Evolutionary conservation across 2,797 vertebrate genomes (phyloP).

Genomic region (Rhinogobio ventralis): DNA sequence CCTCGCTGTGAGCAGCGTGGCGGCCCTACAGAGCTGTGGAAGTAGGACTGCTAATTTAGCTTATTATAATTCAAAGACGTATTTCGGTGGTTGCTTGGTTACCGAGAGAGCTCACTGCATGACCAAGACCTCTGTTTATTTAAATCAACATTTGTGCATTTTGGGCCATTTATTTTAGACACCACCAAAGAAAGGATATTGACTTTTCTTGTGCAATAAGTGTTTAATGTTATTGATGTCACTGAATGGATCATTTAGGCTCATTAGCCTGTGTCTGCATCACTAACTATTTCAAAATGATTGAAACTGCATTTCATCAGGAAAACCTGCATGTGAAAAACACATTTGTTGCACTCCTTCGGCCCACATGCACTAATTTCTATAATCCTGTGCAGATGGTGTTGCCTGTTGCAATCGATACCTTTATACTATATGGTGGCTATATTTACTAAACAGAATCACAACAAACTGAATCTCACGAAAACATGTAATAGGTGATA

Average conservation of each 20-base stretch:
- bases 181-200: slow-evolving; percentile 10
- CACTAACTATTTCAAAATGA: slow-evolving; percentile 28
- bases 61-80: slow-evolving; percentile 50
- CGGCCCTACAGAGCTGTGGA: slow-evolving; percentile 26
- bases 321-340: slow-evolving; percentile 24
- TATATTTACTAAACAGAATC: slow-evolving; percentile 4
- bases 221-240: slow-evolving; percentile 39
- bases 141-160: slow-evolving; percentile 33
- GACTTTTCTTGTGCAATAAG: slow-evolving; percentile 13
- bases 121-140: slow-evolving; percentile 38
- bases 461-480: background rate
- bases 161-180: slow-evolving; percentile 32
- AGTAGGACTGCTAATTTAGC: slow-evolving; percentile 45
- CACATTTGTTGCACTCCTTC: background rate
- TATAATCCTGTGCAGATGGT: background rate
- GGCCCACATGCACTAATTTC: background rate
- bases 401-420: background rate
- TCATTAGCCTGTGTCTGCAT: slow-evolving; percentile 15
- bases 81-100: slow-evolving; percentile 58
- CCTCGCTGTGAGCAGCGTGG: slow-evolving; percentile 28
- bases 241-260: slow-evolving; percentile 30
- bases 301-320: background rate
- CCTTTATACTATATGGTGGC: background rate
- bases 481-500: background rate
- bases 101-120: slow-evolving; percentile 36